Percentiles rank a stretch among this genome's conserved stretches.
Evolutionary conservation across 2,888 invertebrate genomes (phyloP).

Genomic region (Tribolium freemani): DNA sequence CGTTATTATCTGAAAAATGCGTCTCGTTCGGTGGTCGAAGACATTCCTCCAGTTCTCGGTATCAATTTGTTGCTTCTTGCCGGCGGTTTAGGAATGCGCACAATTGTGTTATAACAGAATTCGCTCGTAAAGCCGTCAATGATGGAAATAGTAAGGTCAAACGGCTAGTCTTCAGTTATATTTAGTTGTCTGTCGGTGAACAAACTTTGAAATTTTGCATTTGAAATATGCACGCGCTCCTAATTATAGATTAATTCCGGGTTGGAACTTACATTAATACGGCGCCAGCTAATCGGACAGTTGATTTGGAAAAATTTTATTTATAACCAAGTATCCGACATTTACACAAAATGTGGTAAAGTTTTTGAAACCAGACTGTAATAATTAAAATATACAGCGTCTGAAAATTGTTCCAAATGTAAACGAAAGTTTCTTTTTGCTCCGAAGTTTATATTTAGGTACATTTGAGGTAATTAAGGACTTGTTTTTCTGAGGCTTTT

Average conservation of each 20-base stretch:
- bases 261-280: not conserved
- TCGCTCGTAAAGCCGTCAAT: not conserved
- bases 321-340: not conserved
- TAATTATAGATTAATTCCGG: not conserved
- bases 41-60: not conserved
- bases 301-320: not conserved
- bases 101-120: not conserved
- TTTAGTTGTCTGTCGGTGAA: not conserved
- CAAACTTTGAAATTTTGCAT: not conserved
- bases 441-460: no score
- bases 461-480: no score
- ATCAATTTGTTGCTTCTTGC: not conserved
- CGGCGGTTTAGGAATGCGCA: not conserved
- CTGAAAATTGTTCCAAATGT: no score
- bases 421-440: no score
- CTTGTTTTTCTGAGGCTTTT: no score
- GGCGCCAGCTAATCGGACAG: not conserved
- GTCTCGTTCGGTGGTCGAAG: not conserved
- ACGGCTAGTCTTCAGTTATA: not conserved
- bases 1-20: not conserved
- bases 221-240: not conserved
- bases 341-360: not conserved
- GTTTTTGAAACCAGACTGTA: not conserved
- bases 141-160: conserved; percentile 15
- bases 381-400: no score